Evolutionary conservation across 2,113 vertebrate genomes (phyloP).

Genomic region (Clinocottus analis): DNA sequence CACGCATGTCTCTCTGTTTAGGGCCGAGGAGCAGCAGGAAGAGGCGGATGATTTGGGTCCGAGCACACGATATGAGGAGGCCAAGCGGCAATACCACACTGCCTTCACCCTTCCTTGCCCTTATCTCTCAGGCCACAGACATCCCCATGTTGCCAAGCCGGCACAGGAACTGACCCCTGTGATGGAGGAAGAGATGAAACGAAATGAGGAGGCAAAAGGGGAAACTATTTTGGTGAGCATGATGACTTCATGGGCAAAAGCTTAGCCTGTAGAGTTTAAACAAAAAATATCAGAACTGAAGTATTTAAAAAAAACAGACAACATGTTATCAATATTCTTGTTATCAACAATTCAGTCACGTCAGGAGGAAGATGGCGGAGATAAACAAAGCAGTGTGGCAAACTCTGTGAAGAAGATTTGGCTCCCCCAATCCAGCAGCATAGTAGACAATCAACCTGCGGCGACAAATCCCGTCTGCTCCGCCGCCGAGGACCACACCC

Average conservation of each 20-base stretch:
- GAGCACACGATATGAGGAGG: conserved; percentile 9
- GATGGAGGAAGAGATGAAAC: conserved; percentile 32
- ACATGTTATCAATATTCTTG: background rate
- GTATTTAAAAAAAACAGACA: background rate
- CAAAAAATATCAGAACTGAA: background rate
- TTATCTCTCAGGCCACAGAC: conserved; percentile 34
- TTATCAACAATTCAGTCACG: conserved; percentile 2
- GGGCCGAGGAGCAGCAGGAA: conserved; percentile 29
- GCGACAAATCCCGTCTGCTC: background rate
- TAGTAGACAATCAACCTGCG: background rate
- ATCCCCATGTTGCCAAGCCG: conserved; percentile 23
- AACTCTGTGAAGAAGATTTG: conserved; percentile 16
- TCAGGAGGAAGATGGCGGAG: conserved; percentile 18
- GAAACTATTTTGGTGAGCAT: conserved; percentile 20
- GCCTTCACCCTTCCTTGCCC: conserved; percentile 27
- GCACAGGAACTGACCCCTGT: conserved; percentile 5
- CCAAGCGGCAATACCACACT: conserved; percentile 31
- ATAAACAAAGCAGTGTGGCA: conserved; percentile 17
- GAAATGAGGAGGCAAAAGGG: background rate
- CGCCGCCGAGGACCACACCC: background rate
- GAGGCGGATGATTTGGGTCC: conserved; percentile 42
- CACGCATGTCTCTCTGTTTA: conserved; percentile 25
- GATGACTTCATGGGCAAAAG: background rate
- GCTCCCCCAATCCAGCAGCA: conserved; percentile 4
- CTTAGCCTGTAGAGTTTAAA: conserved; percentile 2